phyloP scores from a whole-genome alignment of 2,888 invertebrate species.

The Anodontia alba region DNA sequence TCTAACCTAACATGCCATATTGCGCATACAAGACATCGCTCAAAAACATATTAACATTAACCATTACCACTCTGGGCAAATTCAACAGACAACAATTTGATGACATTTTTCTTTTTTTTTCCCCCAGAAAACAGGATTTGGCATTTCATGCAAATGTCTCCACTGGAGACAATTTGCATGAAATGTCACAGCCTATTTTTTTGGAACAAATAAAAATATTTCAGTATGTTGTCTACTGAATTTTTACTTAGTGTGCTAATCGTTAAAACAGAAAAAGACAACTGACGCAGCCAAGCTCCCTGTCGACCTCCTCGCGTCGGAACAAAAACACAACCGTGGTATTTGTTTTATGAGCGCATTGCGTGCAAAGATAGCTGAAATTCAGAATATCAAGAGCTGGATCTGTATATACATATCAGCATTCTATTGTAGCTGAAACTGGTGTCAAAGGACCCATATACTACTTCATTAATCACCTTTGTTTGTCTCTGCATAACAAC shows the following conservation, averaged over 20 bases:
- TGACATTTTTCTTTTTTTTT: too few relatives aligned
- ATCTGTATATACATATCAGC: slow-evolving; percentile 36
- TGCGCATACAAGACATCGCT: slow-evolving; percentile 8
- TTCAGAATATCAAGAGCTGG: not conserved
- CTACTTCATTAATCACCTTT: slow-evolving; percentile 4
- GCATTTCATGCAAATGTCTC: too few relatives aligned
- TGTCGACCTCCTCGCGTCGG: slow-evolving; percentile 13
- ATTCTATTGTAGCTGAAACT: slow-evolving; percentile 5
- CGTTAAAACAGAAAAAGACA: too few relatives aligned
- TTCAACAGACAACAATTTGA: too few relatives aligned
- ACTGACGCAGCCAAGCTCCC: slow-evolving; percentile 3
- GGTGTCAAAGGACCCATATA: slow-evolving; percentile 3
- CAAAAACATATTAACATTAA: slow-evolving; percentile 8
- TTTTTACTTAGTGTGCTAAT: too few relatives aligned
- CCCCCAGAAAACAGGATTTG: too few relatives aligned
- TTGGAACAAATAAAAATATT: too few relatives aligned
- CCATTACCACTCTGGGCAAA: too few relatives aligned
- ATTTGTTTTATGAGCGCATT: slow-evolving; percentile 33
- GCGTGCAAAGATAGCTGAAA: slow-evolving; percentile 32
- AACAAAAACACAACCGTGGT: slow-evolving; percentile 15
- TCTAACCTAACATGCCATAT: not conserved
- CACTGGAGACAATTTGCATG: too few relatives aligned
- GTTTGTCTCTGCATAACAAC: not conserved
- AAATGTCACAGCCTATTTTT: too few relatives aligned
- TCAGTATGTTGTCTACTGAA: too few relatives aligned